phyloP scores from a whole-genome alignment of 1,140 invertebrate genomes.

The Dendrolimus kikuchii region DNA sequence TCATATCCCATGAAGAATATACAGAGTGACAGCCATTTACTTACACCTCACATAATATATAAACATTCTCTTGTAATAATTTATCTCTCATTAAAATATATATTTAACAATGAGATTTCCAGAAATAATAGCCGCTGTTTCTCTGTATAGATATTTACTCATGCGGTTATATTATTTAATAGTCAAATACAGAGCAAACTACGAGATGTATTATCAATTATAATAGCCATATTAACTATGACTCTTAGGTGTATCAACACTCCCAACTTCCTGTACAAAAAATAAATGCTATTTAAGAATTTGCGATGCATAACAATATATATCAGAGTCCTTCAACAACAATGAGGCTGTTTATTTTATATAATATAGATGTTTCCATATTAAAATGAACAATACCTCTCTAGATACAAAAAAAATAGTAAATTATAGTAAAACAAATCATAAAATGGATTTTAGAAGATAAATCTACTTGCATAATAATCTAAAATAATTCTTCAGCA shows the following conservation, averaged over 20 bases:
- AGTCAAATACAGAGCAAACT: constrained; percentile 37
- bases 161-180: too few species aligned
- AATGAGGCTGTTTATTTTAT: constrained; percentile 50
- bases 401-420: constrained; percentile 52
- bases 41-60: constrained; percentile 38
- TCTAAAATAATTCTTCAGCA: too few species aligned
- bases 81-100: too few species aligned
- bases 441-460: too few species aligned
- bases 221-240: constrained; percentile 14
- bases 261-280: constrained; percentile 59
- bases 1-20: constrained; percentile 26
- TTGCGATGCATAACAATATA: constrained; percentile 47
- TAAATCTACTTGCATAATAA: too few species aligned
- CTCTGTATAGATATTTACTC: too few species aligned
- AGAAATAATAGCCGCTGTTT: too few species aligned
- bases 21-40: constrained; percentile 9
- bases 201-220: constrained; percentile 43
- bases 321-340: constrained; percentile 46
- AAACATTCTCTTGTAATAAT: too few species aligned
- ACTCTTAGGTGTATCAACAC: constrained; percentile 24
- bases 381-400: constrained; percentile 52
- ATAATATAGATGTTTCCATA: constrained; percentile 48
- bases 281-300: constrained; percentile 46
- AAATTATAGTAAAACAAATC: constrained; percentile 49
- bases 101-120: too few species aligned